Evolutionary conservation across 2,888 invertebrate species (phyloP), one percentile per base, ranked within the genome.

Genomic region (Ametastegia equiseti): DNA sequence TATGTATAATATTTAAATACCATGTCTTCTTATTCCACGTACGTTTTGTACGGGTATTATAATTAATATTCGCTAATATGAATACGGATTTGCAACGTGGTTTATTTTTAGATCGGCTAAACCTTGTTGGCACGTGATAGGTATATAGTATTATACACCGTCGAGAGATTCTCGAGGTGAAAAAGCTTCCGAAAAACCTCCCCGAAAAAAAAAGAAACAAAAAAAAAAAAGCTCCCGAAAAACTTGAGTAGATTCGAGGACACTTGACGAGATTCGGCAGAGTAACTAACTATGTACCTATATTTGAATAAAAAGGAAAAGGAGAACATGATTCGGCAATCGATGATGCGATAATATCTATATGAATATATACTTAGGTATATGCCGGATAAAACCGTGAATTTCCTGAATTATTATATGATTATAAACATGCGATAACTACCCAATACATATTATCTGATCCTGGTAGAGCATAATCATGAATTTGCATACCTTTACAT

Each of bases 211-310:
- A 63, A 30, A 63, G 4, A 33, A 30, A 2, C 0, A 63, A 9
- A 63, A n/a, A 27, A 0, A 30, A 33, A 33, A 6, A 15, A 65
- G 5, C 2, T 36, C 4, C 15, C 15, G 6, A 13, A 39, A 67
- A 39, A 23, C 27, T 47, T 13, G 30, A 71, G 30, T 71, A n/a
- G 47, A n/a, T 47, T 45, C 45, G 47, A 71, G 71, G 47, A 71
- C 71, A 45, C 42, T 71, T 23, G 30, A 47, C 27, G 15, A 71
- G 71, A n/a, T n/a, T 23, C 6, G n/a, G 30, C 47, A 27, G 27
- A 71, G 27, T 45, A 45, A 47, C 42, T n/a, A n/a, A n/a, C n/a
- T n/a, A n/a, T n/a, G n/a, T n/a, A n/a, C n/a, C n/a, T 71, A 36
- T 71, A n/a, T 27, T n/a, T 30, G 15, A n/a, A 71, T 67, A n/a